Evolutionary conservation across 35 echinoderm and acorn worm species (phyloP).

Genomic region (Amphiura filiformis): DNA sequence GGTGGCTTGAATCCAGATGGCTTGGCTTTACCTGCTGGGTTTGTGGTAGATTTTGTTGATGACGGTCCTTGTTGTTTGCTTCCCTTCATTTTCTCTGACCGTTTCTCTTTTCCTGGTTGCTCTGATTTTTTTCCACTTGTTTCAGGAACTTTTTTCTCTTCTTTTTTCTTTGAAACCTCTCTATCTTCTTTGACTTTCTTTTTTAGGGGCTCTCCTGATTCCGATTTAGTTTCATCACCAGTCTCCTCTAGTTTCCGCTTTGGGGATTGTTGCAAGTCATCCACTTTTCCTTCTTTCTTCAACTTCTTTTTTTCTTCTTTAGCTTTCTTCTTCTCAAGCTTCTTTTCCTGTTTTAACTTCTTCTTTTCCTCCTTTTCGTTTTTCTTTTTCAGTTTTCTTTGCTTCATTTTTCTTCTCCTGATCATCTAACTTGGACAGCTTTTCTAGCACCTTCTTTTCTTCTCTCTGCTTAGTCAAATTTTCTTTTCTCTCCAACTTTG

Average conservation of each 20-base stretch:
- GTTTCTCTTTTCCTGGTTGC: background rate
- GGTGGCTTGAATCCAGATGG: constrained; percentile 5
- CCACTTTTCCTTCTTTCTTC: background rate
- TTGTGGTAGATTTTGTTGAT: too few relatives aligned
- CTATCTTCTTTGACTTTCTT: background rate
- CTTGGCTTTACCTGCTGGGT: background rate
- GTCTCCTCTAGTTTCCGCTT: background rate
- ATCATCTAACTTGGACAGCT: background rate
- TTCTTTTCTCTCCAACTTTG: background rate
- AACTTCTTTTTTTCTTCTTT: constrained; percentile 5
- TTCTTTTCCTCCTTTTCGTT: background rate
- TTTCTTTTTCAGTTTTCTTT: background rate
- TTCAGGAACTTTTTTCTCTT: background rate
- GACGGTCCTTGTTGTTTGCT: background rate
- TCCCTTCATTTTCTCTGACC: background rate
- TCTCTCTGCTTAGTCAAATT: background rate
- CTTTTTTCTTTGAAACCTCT: background rate
- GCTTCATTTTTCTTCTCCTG: background rate
- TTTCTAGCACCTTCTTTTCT: background rate
- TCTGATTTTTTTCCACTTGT: background rate
- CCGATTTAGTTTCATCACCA: background rate
- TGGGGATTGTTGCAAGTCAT: background rate
- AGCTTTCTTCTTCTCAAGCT: background rate
- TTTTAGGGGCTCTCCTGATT: background rate
- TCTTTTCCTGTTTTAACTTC: background rate